phyloP scores from a whole-genome alignment of 1,140 invertebrate genomes.

The Drosophila rhopaloa region DNA sequence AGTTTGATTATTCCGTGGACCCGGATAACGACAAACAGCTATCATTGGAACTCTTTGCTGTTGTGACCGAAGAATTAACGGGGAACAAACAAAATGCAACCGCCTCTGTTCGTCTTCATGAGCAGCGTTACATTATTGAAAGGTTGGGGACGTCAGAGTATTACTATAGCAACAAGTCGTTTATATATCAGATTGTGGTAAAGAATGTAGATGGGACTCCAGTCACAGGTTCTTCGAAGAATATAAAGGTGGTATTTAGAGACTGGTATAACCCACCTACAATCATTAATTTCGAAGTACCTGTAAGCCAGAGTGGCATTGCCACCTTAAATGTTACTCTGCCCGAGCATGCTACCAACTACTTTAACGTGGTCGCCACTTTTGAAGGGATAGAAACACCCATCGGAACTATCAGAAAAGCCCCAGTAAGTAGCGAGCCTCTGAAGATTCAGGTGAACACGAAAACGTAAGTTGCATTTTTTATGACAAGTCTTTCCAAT shows the following conservation, averaged over 20 bases:
- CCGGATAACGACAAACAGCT: slow-evolving; percentile 85
- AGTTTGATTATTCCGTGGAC: slow-evolving; percentile 87
- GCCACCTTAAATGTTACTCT: slow-evolving; percentile 88
- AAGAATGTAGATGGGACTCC: slow-evolving; percentile 88
- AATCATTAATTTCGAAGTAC: slow-evolving; percentile 20
- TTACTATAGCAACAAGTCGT: slow-evolving; percentile 95
- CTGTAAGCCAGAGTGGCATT: slow-evolving; percentile 88
- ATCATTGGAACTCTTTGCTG: slow-evolving; percentile 89
- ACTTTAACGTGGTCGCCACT: slow-evolving; percentile 18
- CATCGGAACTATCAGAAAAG: slow-evolving; percentile 19
- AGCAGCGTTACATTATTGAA: slow-evolving; percentile 93
- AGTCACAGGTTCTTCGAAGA: slow-evolving; percentile 87
- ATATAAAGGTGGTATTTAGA: slow-evolving; percentile 83
- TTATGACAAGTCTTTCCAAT: background rate
- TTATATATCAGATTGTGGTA: slow-evolving; percentile 88
- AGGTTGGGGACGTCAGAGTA: slow-evolving; percentile 89
- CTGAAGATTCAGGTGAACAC: slow-evolving; percentile 57
- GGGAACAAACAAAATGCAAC: slow-evolving; percentile 91
- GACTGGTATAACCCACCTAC: background rate
- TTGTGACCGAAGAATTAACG: slow-evolving; percentile 91
- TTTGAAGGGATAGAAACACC: slow-evolving; percentile 25
- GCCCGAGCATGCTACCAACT: slow-evolving; percentile 3
- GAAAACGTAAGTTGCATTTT: slow-evolving; percentile 47
- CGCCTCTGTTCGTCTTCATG: slow-evolving; percentile 90
- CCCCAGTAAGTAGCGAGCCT: background rate